Percentiles rank a stretch among this genome's conserved stretches.
These are phyloP conservation scores for Parnassius mnemosyne DNA, from an alignment of 2,888 invertebrate genomes.

Conservation along the genomic window DNA sequence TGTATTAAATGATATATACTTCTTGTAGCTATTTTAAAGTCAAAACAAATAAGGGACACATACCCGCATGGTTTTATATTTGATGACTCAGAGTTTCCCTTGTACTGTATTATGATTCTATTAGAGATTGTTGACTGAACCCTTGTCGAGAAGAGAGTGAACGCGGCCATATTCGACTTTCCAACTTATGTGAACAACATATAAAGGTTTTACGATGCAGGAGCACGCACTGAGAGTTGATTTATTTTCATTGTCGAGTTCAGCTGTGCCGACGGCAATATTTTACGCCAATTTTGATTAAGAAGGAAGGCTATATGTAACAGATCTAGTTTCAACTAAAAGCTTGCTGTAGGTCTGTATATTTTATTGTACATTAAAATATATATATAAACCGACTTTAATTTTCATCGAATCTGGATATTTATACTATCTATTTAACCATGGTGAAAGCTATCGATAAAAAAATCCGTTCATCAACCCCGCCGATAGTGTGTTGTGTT, in stretches of 20 bases:
- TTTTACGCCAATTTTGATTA: conserved; percentile 48
- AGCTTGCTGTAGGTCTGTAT: no score
- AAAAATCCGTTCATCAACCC: no score
- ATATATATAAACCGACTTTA: no score
- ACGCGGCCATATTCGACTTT: conserved; percentile 44
- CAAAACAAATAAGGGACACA: conserved; percentile 57
- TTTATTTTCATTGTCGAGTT: conserved; percentile 63
- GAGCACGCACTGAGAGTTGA: conserved; percentile 49
- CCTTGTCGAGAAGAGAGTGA: conserved; percentile 47
- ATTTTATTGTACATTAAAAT: no score
- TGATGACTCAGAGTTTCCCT: conserved; percentile 56
- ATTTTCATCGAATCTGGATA: no score
- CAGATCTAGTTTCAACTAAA: no score
- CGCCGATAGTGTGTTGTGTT: no score
- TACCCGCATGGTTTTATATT: conserved; percentile 61
- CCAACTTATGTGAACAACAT: conserved; percentile 41
- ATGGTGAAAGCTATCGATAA: no score
- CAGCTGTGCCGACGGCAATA: conserved; percentile 45
- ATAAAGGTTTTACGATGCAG: conserved; percentile 58
- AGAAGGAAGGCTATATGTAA: conserved; percentile 16
- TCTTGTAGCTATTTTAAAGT: conserved; percentile 37
- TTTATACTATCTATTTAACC: no score
- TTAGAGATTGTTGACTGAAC: conserved; percentile 68
- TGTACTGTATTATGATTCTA: conserved; percentile 54
- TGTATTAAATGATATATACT: no score